A percentile compares a stretch with the other conserved stretches of the same genome.
Evolutionary conservation across 1,140 invertebrate species (phyloP).

Genomic region (Euwallacea fornicatus): DNA sequence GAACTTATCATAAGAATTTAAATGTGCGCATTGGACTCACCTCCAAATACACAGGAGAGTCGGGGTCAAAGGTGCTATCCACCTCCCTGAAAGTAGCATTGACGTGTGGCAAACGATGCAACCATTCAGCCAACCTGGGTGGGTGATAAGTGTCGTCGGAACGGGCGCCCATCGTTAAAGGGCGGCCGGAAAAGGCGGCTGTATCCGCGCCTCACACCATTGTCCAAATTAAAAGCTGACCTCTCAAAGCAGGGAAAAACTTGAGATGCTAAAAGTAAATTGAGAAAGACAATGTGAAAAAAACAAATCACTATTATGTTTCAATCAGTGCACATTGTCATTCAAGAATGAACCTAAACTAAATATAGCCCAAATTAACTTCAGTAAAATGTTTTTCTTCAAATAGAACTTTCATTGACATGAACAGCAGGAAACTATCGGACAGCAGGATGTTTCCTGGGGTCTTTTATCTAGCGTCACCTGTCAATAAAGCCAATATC

Average conservation of each 20-base stretch:
- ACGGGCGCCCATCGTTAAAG: constrained; percentile 50
- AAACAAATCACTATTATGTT: neutral
- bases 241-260: neutral
- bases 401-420: neutral
- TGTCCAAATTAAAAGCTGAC: neutral
- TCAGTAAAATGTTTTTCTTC: too few species aligned
- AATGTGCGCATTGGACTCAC: constrained; percentile 57
- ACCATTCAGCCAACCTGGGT: constrained; percentile 78
- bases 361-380: too few species aligned
- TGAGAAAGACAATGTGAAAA: neutral
- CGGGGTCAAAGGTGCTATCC: constrained; percentile 88
- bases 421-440: constrained; percentile 8
- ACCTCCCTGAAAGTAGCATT: constrained; percentile 86
- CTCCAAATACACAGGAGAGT: constrained; percentile 87
- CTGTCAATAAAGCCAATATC: constrained; percentile 14
- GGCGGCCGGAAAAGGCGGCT: constrained; percentile 27
- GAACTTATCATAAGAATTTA: neutral
- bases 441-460: constrained; percentile 1
- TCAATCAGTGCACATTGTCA: neutral
- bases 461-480: neutral
- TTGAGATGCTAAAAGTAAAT: neutral
- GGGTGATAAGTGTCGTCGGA: constrained; percentile 73
- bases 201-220: constrained; percentile 16
- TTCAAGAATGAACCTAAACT: neutral
- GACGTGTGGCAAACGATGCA: constrained; percentile 83